Conservation (phyloP, 2,888 invertebrate genomes). For the Aspidiotus rigidus region DNA sequence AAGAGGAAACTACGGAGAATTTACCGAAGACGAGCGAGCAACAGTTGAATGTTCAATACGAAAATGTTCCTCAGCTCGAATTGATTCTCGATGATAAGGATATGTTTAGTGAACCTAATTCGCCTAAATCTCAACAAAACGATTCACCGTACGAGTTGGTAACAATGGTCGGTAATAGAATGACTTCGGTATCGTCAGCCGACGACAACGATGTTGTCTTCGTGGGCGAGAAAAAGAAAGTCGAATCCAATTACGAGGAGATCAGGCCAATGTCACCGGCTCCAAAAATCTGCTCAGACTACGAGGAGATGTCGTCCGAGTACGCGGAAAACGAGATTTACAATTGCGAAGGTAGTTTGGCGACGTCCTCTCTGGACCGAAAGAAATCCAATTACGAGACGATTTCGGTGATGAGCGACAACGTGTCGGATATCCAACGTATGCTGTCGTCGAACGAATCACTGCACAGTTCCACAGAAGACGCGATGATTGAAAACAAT, state of each 20-base stretch:
- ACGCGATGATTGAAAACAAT: slow-evolving; percentile 35
- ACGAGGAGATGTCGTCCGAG: slow-evolving; percentile 27
- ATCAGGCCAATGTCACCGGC: slow-evolving; percentile 4
- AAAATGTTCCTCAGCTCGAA: slow-evolving; percentile 17
- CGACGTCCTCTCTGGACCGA: not conserved
- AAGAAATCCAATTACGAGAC: slow-evolving; percentile 21
- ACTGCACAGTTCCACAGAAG: slow-evolving; percentile 29
- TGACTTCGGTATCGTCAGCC: slow-evolving; percentile 11
- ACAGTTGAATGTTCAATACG: slow-evolving; percentile 9
- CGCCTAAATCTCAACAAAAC: slow-evolving; percentile 3
- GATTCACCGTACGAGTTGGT: slow-evolving; percentile 30
- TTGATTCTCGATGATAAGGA: slow-evolving; percentile 25
- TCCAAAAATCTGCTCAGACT: slow-evolving; percentile 8
- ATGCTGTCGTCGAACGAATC: slow-evolving; percentile 23
- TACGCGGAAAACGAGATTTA: slow-evolving; percentile 27
- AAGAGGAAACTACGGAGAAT: not conserved
- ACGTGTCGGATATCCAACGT: not conserved
- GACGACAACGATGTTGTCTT: not conserved
- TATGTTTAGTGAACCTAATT: slow-evolving; percentile 20
- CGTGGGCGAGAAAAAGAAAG: not conserved
- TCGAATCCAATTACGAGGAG: slow-evolving; percentile 33
- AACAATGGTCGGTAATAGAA: slow-evolving; percentile 26
- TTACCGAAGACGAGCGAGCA: not conserved
- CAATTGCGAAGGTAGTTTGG: slow-evolving; percentile 15
- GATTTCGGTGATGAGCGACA: slow-evolving; percentile 9